Percentiles rank a stretch among this genome's conserved stretches.
phyloP scores from a whole-genome alignment of 2,888 invertebrate genomes.

The Mesorhabditis sp. region DNA sequence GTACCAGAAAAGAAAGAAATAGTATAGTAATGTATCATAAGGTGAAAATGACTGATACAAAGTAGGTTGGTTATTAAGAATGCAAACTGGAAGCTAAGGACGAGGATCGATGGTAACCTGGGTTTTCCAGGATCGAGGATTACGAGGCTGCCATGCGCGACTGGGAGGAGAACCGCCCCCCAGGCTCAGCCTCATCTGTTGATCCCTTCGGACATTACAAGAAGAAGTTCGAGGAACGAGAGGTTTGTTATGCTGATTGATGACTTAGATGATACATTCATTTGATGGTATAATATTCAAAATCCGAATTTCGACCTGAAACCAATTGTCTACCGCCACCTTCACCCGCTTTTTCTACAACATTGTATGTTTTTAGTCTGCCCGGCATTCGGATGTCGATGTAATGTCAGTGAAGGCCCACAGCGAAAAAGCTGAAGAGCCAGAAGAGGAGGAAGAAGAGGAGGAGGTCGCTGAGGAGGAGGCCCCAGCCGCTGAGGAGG shows the following conservation, averaged over 20 bases:
- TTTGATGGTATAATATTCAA: background rate
- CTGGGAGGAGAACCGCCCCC: slow-evolving; percentile 57
- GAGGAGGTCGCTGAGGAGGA: slow-evolving; percentile 17
- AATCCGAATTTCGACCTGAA: too few species aligned
- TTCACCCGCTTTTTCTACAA: too few species aligned
- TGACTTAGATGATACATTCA: background rate
- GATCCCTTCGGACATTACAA: slow-evolving; percentile 56
- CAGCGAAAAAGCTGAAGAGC: slow-evolving; percentile 23
- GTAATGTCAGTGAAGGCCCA: slow-evolving; percentile 32
- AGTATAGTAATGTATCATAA: background rate
- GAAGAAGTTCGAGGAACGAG: slow-evolving; percentile 53
- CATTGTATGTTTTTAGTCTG: slow-evolving; percentile 18
- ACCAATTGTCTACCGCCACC: too few species aligned
- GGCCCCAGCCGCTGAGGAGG: slow-evolving; percentile 16
- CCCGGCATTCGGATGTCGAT: slow-evolving; percentile 36
- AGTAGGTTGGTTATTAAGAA: too few species aligned
- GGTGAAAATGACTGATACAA: background rate
- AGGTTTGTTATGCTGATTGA: slow-evolving; percentile 17
- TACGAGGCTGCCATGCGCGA: slow-evolving; percentile 55
- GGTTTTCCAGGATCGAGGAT: slow-evolving; percentile 49
- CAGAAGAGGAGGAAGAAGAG: slow-evolving; percentile 17
- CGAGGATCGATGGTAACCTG: too few species aligned
- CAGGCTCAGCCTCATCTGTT: slow-evolving; percentile 52
- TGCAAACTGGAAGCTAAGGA: too few species aligned
- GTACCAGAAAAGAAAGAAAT: background rate